Conservation (phyloP, 1,140 invertebrate genomes). For the Laupala kohalensis region DNA sequence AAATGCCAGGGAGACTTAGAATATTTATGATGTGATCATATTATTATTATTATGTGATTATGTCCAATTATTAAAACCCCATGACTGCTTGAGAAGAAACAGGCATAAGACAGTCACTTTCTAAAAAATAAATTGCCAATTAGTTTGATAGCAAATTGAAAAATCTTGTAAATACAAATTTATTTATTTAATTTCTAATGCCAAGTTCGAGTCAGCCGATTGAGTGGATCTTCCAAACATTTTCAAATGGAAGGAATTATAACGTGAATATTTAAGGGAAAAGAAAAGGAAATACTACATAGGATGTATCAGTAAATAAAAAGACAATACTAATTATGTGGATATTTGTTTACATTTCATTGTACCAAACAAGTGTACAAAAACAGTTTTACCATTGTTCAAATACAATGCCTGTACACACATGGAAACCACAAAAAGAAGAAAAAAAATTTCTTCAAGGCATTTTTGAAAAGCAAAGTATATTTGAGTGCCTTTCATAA, state of each 20-base stretch:
- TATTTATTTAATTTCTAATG: too few species aligned
- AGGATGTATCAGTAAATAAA: neutral
- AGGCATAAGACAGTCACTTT: too few species aligned
- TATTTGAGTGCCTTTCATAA: neutral
- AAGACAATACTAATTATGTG: neutral
- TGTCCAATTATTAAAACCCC: too few species aligned
- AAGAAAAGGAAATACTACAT: neutral
- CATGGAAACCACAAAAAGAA: neutral
- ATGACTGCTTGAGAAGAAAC: too few species aligned
- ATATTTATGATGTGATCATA: too few species aligned
- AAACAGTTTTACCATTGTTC: constrained; percentile 4
- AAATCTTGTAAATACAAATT: too few species aligned
- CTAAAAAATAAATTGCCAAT: too few species aligned
- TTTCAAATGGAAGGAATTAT: neutral
- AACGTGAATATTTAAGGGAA: neutral
- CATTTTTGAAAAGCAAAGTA: constrained; percentile 5
- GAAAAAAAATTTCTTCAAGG: constrained; percentile 3
- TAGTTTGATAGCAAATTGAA: too few species aligned
- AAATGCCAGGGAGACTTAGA: too few species aligned
- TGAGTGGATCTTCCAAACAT: too few species aligned
- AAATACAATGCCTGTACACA: constrained; percentile 1
- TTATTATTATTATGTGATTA: too few species aligned
- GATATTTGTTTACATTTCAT: constrained; percentile 6
- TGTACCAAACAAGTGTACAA: constrained; percentile 10
- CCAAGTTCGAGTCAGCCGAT: too few species aligned